A percentile compares a stretch with the other conserved stretches of the same genome.
phyloP scores from a whole-genome alignment of 2,113 vertebrate species.

The Crotophaga sulcirostris region DNA sequence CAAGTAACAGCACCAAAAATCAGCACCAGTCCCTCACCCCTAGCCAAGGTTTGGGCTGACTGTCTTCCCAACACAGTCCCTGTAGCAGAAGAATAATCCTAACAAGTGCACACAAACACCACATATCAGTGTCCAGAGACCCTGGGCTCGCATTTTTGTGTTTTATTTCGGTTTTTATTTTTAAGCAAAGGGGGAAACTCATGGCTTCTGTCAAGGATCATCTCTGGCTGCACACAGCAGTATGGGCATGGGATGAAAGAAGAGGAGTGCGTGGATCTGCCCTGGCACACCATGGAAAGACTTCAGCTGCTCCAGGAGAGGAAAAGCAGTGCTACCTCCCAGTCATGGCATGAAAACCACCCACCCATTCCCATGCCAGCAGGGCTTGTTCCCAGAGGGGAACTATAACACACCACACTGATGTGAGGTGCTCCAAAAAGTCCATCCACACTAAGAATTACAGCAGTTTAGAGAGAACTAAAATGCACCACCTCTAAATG shows the following conservation, averaged over 20 bases:
- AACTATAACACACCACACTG: accelerated
- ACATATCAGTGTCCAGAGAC: neutral
- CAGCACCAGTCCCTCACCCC: neutral
- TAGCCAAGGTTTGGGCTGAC: neutral
- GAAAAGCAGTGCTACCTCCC: neutral
- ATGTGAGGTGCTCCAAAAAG: neutral
- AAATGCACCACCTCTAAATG: neutral
- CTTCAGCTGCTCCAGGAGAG: neutral
- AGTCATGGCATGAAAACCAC: neutral
- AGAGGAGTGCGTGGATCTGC: neutral
- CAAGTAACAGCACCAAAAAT: neutral
- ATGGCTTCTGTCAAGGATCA: neutral
- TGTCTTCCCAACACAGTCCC: neutral
- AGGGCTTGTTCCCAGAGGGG: neutral
- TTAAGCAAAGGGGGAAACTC: neutral
- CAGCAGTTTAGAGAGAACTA: accelerated
- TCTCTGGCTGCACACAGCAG: neutral
- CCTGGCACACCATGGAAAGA: neutral
- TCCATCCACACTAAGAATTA: neutral
- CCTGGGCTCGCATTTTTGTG: neutral
- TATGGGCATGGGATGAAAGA: neutral
- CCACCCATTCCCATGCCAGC: accelerated
- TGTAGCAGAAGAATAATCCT: neutral
- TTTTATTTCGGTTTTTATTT: neutral
- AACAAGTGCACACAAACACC: neutral